Percentiles rank a stretch among this genome's conserved stretches.
Evolutionary conservation across 2,113 vertebrate species (phyloP).

Genomic region (Actinemys pallida): DNA sequence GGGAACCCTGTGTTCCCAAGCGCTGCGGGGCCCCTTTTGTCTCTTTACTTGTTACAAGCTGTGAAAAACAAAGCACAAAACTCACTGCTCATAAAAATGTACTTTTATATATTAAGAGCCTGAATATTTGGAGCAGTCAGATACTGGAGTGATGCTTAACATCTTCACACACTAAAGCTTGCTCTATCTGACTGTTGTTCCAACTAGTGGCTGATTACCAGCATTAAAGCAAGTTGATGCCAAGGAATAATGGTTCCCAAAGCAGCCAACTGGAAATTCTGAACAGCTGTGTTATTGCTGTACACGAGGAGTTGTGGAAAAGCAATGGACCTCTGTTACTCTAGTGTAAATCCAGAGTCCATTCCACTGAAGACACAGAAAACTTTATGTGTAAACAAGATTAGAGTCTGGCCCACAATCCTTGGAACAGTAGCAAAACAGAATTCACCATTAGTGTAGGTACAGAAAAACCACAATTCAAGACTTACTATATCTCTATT

Average conservation of each 20-base stretch:
- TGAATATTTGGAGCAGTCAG: neutral
- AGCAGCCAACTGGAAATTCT: neutral
- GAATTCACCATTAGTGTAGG: neutral
- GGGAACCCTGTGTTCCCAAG: neutral
- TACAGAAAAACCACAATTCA: neutral
- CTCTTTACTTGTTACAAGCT: neutral
- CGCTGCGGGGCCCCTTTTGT: neutral
- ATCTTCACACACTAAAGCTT: conserved; percentile 6
- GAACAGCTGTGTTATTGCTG: conserved; percentile 42
- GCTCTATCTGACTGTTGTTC: neutral
- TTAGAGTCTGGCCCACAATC: neutral
- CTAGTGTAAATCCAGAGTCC: neutral
- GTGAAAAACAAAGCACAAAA: neutral
- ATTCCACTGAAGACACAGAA: neutral
- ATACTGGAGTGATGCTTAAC: neutral
- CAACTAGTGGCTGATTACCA: neutral
- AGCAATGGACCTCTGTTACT: neutral
- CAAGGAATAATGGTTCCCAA: conserved; percentile 47
- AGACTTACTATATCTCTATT: neutral
- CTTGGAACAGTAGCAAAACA: neutral
- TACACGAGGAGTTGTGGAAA: conserved; percentile 13
- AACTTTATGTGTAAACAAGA: neutral
- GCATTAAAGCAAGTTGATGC: conserved; percentile 11
- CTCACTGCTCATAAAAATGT: conserved; percentile 9
- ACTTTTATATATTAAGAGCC: neutral